Conservation (phyloP, 1,140 invertebrate species). For the Caenorhabditis inopinata region DNA sequence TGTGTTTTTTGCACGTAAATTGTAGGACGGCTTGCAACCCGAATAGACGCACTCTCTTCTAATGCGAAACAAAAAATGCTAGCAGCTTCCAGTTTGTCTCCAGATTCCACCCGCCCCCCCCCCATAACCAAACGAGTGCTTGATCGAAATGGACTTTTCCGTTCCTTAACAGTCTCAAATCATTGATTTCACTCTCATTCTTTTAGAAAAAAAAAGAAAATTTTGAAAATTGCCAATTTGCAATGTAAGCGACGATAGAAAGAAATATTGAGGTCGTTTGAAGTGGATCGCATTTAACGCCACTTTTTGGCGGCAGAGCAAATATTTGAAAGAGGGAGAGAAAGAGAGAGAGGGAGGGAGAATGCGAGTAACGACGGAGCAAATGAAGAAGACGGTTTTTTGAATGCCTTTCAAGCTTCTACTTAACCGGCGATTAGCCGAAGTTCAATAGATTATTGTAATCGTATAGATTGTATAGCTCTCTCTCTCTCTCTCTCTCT, state of each 20-base stretch:
- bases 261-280: conserved; percentile 21
- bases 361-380: not conserved
- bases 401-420: not conserved
- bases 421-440: not conserved
- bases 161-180: no score
- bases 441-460: no score
- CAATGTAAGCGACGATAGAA: not conserved
- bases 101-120: no score
- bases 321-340: not conserved
- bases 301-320: conserved; percentile 29
- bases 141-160: no score
- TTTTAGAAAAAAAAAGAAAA: no score
- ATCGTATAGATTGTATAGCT: no score
- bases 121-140: no score
- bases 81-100: no score
- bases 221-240: not conserved
- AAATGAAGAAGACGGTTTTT: conserved; percentile 19
- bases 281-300: conserved; percentile 33
- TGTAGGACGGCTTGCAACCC: not conserved
- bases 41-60: not conserved
- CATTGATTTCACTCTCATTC: no score
- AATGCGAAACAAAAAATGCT: not conserved
- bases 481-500: no score
- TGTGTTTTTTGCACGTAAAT: conserved; percentile 24
- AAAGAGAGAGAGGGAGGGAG: not conserved